Base-by-base conservation (phyloP, 1,140 invertebrate genomes). In the Drosophila murphyi region DNA sequence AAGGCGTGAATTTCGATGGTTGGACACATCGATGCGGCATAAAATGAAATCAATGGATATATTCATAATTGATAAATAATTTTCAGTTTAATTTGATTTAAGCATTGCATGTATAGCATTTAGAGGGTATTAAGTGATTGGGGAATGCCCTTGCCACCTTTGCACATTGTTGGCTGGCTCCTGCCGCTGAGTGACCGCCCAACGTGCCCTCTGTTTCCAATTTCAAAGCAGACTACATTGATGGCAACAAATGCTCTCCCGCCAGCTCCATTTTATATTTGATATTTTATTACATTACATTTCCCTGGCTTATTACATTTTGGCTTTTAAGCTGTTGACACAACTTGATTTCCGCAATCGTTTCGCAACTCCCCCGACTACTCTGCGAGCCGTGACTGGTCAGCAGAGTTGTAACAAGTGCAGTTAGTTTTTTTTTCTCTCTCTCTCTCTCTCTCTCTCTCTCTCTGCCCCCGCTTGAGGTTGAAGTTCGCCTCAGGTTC, bases 201-300 rank as follows among this genome's bases (percentile, higher is more conserved):
- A 41, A 20, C 31, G 35, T 37, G 35, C 32, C 45, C 61, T 55
- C 73, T 70, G 80, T 64, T 74, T 74, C 67, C 77, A 78, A 81
- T 85, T 85, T 75, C 68, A 89, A 90, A 90, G 81, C 67, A 76
- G 61, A 62, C 67, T 65, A 89, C 85, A 89, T 89, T 89, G 85
- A 89, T 85, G 80, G 85, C 85, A 85, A 85, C 80, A 89, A 89
- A 83, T 77, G 80, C 69, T 74, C 51, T 65, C 74, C 70, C 64
- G 71, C 68, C 73, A 68, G 72, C 63, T 65, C 45, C 74, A 63
- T 81, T 85, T 76, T 88, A 81, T 90, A 86, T 90, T 89, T 89
- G 86, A 90, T 89, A 89, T 90, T 89, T 90, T 90, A 90, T 89
- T 89, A 88, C 85, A 81, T 89, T 89, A 90, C 86, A 89, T 90